Conservation (phyloP, 1,140 invertebrate genomes). For the Halotydeus destructor region DNA sequence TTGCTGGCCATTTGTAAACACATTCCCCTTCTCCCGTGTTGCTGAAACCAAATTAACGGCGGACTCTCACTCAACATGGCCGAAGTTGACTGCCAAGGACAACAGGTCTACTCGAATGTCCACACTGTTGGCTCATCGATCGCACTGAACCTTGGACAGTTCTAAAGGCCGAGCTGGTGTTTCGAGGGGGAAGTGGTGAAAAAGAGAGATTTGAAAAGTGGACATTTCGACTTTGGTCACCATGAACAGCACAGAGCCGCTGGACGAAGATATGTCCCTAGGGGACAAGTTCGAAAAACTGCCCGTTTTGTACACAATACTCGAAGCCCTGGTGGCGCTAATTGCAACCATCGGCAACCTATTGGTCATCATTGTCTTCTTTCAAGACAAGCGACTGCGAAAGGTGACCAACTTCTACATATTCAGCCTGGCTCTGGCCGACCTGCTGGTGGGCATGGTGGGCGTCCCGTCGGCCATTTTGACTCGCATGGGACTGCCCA, state of each 20-base stretch:
- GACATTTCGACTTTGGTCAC: too few species aligned
- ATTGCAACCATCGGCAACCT: slow-evolving; percentile 58
- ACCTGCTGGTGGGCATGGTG: slow-evolving; percentile 40
- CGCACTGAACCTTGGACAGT: too few species aligned
- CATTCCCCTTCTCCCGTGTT: too few species aligned
- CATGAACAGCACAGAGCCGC: slow-evolving; percentile 8
- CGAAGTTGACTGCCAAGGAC: too few species aligned
- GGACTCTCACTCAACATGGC: too few species aligned
- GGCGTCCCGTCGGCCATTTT: slow-evolving; percentile 67
- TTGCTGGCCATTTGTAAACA: too few species aligned
- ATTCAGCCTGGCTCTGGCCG: slow-evolving; percentile 60
- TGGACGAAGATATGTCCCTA: slow-evolving; percentile 9
- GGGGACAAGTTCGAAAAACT: slow-evolving; percentile 13
- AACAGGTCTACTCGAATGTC: too few species aligned
- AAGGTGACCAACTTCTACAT: slow-evolving; percentile 76
- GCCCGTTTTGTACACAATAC: slow-evolving; percentile 35
- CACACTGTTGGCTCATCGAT: too few species aligned
- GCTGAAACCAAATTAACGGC: too few species aligned
- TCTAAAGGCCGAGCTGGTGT: too few species aligned
- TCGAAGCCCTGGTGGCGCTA: slow-evolving; percentile 56
- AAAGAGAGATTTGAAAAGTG: too few species aligned
- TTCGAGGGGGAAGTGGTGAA: too few species aligned
- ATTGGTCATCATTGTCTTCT: slow-evolving; percentile 61
- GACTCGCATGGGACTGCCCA: slow-evolving; percentile 47
- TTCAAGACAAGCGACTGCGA: slow-evolving; percentile 45